phyloP scores from a whole-genome alignment of 35 echinoderm and acorn worm species.

The Ophiothrix spiculata region DNA sequence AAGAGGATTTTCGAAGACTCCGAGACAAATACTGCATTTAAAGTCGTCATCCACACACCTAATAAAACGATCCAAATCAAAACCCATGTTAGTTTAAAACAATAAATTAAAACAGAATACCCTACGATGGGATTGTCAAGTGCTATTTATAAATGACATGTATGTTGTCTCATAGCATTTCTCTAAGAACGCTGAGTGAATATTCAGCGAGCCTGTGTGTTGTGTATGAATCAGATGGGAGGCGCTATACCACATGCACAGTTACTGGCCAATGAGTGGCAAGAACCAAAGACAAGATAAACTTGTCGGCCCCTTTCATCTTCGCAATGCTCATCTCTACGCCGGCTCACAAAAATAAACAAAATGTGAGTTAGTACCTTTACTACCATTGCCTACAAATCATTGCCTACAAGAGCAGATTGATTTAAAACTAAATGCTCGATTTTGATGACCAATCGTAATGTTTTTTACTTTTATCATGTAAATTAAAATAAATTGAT shows the following conservation, averaged over 20 bases:
- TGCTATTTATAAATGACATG: not conserved
- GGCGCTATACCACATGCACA: not conserved
- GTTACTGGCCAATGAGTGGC: not conserved
- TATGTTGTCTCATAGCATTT: not conserved
- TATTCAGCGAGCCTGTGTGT: not conserved
- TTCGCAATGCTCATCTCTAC: not conserved
- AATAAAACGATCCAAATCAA: constrained; percentile 91
- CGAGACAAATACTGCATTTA: constrained; percentile 94
- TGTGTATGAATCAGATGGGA: not conserved
- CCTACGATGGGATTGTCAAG: too few relatives aligned
- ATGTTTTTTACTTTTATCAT: too few relatives aligned
- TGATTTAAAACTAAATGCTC: too few relatives aligned
- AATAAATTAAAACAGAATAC: not conserved
- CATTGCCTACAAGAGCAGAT: too few relatives aligned
- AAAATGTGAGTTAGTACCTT: too few relatives aligned
- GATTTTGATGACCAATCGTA: too few relatives aligned
- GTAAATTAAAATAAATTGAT: too few relatives aligned
- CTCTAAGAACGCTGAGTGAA: not conserved
- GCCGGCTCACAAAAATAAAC: not conserved
- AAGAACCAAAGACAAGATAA: not conserved
- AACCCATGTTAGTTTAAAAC: constrained; percentile 69
- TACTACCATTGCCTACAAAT: too few relatives aligned
- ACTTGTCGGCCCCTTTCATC: constrained; percentile 5
- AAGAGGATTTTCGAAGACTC: constrained; percentile 91
- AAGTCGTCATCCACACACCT: constrained; percentile 86